Conservation (phyloP, 1,140 invertebrate species). For the Cyrtorhinus lividipennis region DNA sequence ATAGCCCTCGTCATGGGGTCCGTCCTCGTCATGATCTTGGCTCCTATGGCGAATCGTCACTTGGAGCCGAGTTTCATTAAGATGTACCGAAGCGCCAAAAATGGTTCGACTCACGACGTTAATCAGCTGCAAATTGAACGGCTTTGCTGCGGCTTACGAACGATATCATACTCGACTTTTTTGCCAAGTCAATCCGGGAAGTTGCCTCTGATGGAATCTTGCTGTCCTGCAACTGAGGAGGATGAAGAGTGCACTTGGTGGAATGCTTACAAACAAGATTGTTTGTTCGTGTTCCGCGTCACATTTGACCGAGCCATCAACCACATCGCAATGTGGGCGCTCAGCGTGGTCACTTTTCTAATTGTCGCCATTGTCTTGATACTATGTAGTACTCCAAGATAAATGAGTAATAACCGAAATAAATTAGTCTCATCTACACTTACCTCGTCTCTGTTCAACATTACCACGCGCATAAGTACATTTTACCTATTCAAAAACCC, state of each 20-base stretch:
- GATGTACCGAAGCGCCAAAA: neutral
- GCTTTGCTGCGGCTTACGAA: neutral
- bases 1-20: neutral
- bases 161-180: neutral
- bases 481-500: no score
- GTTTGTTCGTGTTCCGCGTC: neutral
- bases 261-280: neutral
- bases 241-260: neutral
- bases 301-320: neutral
- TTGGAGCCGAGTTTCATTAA: neutral
- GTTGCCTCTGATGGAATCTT: neutral
- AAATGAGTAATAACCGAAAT: neutral
- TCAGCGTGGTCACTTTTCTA: constrained; percentile 1
- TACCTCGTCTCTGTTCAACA: no score
- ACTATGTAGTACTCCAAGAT: neutral
- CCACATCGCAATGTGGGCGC: neutral
- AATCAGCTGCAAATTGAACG: neutral
- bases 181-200: no score
- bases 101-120: neutral
- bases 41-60: neutral
- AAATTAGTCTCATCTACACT: no score
- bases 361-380: neutral
- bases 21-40: neutral
- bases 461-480: no score
- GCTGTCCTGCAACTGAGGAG: neutral